Evolutionary conservation across 2,797 vertebrate genomes (phyloP).

Genomic region (Octomys mimax): DNA sequence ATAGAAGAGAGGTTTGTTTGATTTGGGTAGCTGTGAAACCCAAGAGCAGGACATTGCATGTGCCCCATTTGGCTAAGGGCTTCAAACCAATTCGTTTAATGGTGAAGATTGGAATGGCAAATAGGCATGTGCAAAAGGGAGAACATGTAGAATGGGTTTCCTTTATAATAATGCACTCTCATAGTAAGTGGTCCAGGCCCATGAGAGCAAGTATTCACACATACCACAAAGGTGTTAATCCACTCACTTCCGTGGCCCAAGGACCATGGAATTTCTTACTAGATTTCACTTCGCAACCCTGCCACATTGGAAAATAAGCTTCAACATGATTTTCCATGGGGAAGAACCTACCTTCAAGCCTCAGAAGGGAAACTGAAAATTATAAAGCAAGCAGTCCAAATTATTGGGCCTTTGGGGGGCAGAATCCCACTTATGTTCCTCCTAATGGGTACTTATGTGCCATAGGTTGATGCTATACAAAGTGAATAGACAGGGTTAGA

Average conservation of each 20-base stretch:
- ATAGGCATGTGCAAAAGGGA: not conserved
- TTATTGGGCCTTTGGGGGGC: fast-evolving
- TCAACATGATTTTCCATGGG: not conserved
- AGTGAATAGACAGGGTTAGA: not conserved
- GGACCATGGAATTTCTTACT: too few species aligned
- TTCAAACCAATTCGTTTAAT: not conserved
- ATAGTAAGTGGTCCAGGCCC: not conserved
- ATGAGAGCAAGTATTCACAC: not conserved
- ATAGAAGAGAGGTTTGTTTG: not conserved
- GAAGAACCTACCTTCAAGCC: not conserved
- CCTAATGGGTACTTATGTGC: not conserved
- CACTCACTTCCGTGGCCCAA: not conserved
- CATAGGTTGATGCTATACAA: not conserved
- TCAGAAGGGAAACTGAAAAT: not conserved
- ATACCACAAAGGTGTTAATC: not conserved
- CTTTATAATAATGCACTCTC: not conserved
- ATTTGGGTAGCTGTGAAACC: not conserved
- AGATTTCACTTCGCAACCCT: not conserved
- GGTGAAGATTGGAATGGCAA: too few species aligned
- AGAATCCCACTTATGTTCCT: not conserved
- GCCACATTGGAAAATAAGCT: not conserved
- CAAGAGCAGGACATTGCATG: not conserved
- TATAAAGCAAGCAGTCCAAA: not conserved
- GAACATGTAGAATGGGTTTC: not conserved
- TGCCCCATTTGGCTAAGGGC: not conserved